phyloP scores from a whole-genome alignment of 2,888 invertebrate species.

The Dicranocentrus wangi region DNA sequence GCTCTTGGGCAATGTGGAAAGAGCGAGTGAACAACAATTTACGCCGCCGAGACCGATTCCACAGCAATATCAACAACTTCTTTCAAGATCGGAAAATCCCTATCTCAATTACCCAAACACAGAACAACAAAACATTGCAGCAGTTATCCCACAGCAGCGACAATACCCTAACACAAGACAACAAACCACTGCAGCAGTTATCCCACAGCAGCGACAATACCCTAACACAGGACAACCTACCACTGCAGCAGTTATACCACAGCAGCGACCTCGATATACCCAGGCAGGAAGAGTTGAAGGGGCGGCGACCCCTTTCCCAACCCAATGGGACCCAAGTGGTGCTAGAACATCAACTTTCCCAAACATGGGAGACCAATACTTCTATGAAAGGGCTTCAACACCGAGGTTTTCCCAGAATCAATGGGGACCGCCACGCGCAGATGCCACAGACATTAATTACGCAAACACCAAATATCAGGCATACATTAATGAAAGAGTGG shows the following conservation, averaged over 20 bases:
- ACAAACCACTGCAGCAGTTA: background rate
- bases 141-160: background rate
- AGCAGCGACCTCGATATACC: background rate
- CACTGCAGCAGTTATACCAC: constrained; percentile 4
- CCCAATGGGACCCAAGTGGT: background rate
- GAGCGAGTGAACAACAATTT: constrained; percentile 14
- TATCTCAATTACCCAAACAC: too few species aligned
- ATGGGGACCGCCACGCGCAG: too few species aligned
- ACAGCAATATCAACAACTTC: background rate
- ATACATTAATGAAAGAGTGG: too few species aligned
- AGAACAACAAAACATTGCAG: constrained; percentile 10
- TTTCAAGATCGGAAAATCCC: background rate
- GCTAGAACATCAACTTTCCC: background rate
- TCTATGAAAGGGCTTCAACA: too few species aligned
- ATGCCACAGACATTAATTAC: background rate
- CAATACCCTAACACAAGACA: too few species aligned
- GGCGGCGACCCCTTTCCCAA: background rate
- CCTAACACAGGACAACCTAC: too few species aligned
- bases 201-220: background rate
- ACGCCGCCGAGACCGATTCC: background rate
- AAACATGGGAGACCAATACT: background rate
- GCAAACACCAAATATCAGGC: background rate
- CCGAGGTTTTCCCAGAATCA: too few species aligned
- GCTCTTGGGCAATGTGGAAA: too few species aligned
- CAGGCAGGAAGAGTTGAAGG: constrained; percentile 5